phyloP scores from a whole-genome alignment of 92 coral and sea anemone genomes.

The Isaurus tuberculatus region DNA sequence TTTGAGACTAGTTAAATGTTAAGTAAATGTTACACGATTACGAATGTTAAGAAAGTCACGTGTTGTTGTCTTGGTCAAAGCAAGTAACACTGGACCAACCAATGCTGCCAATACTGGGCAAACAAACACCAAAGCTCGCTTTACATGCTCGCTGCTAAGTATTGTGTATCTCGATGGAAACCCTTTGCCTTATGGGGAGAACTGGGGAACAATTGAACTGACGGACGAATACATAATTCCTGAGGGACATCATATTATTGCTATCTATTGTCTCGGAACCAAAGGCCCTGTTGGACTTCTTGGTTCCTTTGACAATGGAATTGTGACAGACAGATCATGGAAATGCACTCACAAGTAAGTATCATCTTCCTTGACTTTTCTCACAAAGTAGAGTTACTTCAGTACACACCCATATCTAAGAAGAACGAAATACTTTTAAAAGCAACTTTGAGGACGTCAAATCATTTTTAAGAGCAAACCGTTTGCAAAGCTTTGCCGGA shows the following conservation, averaged over 20 bases:
- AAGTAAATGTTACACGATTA: no score
- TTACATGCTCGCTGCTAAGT: constrained; percentile 40
- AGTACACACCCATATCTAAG: no score
- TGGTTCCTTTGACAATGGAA: constrained; percentile 38
- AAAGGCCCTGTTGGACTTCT: constrained; percentile 21
- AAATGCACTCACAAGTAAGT: constrained; percentile 46
- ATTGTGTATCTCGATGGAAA: constrained; percentile 33
- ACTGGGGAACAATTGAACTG: constrained; percentile 21
- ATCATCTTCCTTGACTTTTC: no score
- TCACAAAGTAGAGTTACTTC: no score
- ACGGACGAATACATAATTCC: constrained; percentile 40
- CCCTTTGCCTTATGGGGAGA: constrained; percentile 36
- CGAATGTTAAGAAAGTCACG: no score
- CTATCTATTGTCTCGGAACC: constrained; percentile 37
- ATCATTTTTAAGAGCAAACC: no score
- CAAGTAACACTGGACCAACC: neutral
- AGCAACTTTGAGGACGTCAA: no score
- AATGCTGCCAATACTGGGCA: neutral
- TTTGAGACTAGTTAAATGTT: no score
- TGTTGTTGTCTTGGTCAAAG: constrained; percentile 24
- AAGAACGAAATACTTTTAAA: no score
- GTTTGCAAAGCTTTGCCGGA: no score
- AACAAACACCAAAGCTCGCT: constrained; percentile 19
- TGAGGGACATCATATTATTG: constrained; percentile 37
- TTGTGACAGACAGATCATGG: constrained; percentile 43